Conservation (phyloP, 2,797 vertebrate species). For the Melanotaenia trifasciata region DNA sequence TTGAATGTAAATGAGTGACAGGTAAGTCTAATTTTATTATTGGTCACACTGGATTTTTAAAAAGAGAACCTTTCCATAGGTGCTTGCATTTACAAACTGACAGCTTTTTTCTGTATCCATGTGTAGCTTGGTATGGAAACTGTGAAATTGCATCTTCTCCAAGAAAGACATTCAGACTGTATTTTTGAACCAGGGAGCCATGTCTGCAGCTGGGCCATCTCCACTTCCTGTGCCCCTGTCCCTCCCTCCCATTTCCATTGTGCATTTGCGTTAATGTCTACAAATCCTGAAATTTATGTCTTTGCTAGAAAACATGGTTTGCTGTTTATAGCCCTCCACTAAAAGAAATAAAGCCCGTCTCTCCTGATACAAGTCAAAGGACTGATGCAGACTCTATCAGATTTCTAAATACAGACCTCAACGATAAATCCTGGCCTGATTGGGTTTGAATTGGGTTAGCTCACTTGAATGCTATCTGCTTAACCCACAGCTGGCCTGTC, state of each 20-base stretch:
- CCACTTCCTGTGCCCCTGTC: constrained; percentile 79
- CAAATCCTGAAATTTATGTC: constrained; percentile 86
- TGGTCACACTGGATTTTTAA: constrained; percentile 51
- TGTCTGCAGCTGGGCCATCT: constrained; percentile 72
- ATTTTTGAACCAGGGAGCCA: constrained; percentile 71
- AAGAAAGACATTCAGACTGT: constrained; percentile 71
- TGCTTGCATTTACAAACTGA: constrained; percentile 47
- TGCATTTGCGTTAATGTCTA: constrained; percentile 86
- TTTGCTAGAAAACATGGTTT: constrained; percentile 85
- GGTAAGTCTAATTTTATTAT: constrained; percentile 48
- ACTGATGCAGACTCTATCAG: constrained; percentile 88
- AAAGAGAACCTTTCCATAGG: constrained; percentile 52
- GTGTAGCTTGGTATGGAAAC: constrained; percentile 39
- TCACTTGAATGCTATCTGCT: constrained; percentile 90
- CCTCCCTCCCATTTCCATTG: constrained; percentile 67
- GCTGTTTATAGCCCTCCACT: constrained; percentile 82
- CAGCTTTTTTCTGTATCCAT: constrained; percentile 61
- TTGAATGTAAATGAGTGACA: constrained; percentile 59
- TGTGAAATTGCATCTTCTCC: constrained; percentile 69
- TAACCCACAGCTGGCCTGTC: constrained; percentile 88
- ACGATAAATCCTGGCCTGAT: constrained; percentile 88
- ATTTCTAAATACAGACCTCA: constrained; percentile 87
- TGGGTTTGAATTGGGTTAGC: constrained; percentile 88
- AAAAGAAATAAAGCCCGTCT: constrained; percentile 83
- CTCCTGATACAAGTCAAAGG: constrained; percentile 85